Evolutionary conservation across 1,140 invertebrate species (phyloP), one percentile per base, ranked within the genome.

Genomic region (Hylaeus anthracinus): DNA sequence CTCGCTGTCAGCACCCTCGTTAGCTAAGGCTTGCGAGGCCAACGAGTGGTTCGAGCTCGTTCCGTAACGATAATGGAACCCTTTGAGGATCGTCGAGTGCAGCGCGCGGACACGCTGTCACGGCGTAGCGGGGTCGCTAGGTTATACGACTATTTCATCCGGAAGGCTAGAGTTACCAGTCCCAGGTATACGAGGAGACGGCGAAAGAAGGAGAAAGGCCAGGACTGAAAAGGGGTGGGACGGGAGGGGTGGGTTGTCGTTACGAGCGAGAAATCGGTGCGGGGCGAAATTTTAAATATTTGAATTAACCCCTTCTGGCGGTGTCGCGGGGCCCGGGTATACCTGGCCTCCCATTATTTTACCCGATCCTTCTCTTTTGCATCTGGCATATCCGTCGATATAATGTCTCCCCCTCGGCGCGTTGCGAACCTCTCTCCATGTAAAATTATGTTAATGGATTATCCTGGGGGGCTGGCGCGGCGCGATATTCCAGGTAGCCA

Each of bases 381-480:
- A 93, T 93, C 92, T 93, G 92, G 90, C 89, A 79, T 70, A 84
- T 69, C 87, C 79, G 69, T 84, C 84, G 90, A 91, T 91, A 92
- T 91, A 93, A 92, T 90, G 88, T 91, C 86, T 89, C 89, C 83
- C 77, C 65, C 86, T 26, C 72, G 61, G 45, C 26, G 45, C 48
- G 74, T 51, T 63, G 70, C 61, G 53, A 76, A 72, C 43, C 66
- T 66, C 74, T 75, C 69, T 90, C 91, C 90, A 93, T 93, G 91
- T 92, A 92, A 93, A 94, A 94, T 94, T 94, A 94, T 94, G 93
- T 94, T 94, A 94, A 94, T 94, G 92, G 93, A 93, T 94, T 93
- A 94, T 94, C 93, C 92, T 91, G 90, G 82, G 81, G 83, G 83
- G 72, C 74, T 61, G 79, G 43, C n/a, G n/a, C 12, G 41, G 5